Evolutionary conservation across 2,888 invertebrate species (phyloP), one percentile per base, ranked within the genome.

Genomic region (Listrodromus nycthemerus): DNA sequence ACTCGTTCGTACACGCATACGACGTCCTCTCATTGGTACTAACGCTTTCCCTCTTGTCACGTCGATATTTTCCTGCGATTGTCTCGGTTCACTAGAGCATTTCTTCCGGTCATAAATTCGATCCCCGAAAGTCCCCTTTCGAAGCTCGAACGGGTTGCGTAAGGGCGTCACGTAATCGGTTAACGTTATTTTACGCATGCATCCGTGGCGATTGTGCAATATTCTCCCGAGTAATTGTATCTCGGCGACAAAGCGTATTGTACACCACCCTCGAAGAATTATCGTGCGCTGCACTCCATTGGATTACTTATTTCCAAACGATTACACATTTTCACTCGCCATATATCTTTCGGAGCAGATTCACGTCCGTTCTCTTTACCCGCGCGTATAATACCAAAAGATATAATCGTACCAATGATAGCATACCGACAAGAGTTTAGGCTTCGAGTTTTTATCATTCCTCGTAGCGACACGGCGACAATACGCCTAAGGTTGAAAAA

Each of bases 121-220:
- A 73, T 67, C 19, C 10, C 67, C 24, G 6, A 37, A 45, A 37
- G 55, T 48, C 33, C 27, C 8, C 45, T n/a, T n/a, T 27, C 33
- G 41, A 19, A 61, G 50, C 45, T 50, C 69, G 45, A 82, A 71
- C 76, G 58, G 10, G 48, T 86, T 82, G 61, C 63, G 70, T 77
- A 86, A 82, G 41, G 13, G 58, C n/a, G 45, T 86, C 85, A 80
- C 83, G 86, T 63, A 85, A 83, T 81, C 66, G 74, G n/a, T 19
- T 48, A 48, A 70, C 45, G 58, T 58, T 70, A 75, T 66, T 66
- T 58, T 30, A 69, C 37, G 41, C 66, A 63, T 66, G 50, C n/a
- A 16, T 24, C 21, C 24, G 73, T 21, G 66, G 66, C 37, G 21
- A 48, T 83, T 83, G 61, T 71, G 73, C 66, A 83, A 83, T 76